Conservation (phyloP, 2,888 invertebrate species). For the Napeogenes inachia region DNA sequence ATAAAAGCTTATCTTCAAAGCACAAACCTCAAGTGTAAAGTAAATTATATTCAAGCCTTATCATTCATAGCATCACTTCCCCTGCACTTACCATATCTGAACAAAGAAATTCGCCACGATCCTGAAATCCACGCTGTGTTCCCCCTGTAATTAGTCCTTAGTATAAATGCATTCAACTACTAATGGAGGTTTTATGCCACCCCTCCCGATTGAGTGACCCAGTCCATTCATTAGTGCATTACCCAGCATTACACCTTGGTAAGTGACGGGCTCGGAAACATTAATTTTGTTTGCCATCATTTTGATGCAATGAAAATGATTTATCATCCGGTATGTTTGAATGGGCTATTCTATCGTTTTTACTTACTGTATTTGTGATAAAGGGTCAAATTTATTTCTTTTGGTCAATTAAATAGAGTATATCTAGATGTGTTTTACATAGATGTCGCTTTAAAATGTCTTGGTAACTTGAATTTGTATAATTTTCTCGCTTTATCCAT, state of each 20-base stretch:
- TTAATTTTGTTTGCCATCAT: constrained; percentile 28
- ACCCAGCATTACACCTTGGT: constrained; percentile 35
- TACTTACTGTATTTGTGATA: neutral
- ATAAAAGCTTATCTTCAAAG: too few species aligned
- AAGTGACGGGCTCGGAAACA: constrained; percentile 30
- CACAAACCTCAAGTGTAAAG: too few species aligned
- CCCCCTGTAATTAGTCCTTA: constrained; percentile 45
- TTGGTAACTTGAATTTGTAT: too few species aligned
- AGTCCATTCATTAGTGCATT: constrained; percentile 41
- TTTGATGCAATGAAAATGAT: constrained; percentile 14
- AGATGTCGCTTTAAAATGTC: too few species aligned
- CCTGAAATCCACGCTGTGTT: constrained; percentile 28
- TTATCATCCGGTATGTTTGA: constrained; percentile 10
- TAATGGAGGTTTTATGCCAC: constrained; percentile 49
- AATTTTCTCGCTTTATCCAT: too few species aligned
- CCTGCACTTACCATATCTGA: constrained; percentile 7
- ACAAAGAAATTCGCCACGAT: constrained; percentile 28
- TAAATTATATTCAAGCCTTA: constrained; percentile 4
- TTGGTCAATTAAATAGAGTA: too few species aligned
- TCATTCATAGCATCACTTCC: constrained; percentile 1
- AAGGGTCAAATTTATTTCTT: too few species aligned
- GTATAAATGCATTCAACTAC: constrained; percentile 47
- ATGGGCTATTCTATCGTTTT: neutral
- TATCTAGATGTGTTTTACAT: too few species aligned
- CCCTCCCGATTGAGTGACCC: constrained; percentile 39